A percentile compares a stretch with the other conserved stretches of the same genome.
Evolutionary conservation across 2,888 invertebrate species (phyloP).

Genomic region (Tiliacea citrago): DNA sequence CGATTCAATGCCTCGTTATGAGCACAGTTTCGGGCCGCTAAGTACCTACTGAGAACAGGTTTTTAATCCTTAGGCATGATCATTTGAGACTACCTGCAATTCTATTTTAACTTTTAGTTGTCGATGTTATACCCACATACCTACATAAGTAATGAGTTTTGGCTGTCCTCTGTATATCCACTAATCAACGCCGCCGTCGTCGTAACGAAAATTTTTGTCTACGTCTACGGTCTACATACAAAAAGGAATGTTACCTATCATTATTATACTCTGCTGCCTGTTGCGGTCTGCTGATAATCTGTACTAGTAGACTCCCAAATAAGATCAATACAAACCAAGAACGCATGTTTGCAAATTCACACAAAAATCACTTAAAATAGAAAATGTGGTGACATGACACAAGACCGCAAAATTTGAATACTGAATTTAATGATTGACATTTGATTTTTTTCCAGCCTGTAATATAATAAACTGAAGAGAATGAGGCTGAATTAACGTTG

Average conservation of each 20-base stretch:
- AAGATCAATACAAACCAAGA: conserved; percentile 66
- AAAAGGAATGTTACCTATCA: conserved; percentile 69
- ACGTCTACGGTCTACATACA: not conserved
- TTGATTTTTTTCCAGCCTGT: conserved; percentile 55
- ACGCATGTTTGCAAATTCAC: conserved; percentile 71
- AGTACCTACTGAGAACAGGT: conserved; percentile 17
- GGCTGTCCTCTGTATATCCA: not conserved
- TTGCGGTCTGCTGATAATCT: conserved; percentile 70
- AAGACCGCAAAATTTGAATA: conserved; percentile 62
- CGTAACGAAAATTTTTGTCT: not conserved
- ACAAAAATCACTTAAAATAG: conserved; percentile 60
- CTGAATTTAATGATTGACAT: conserved; percentile 50
- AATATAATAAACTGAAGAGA: not conserved
- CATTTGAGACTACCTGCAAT: not conserved
- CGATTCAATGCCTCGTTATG: conserved; percentile 12
- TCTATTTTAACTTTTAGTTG: not conserved
- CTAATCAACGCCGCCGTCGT: not conserved
- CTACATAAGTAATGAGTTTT: not conserved
- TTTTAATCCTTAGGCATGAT: conserved; percentile 11
- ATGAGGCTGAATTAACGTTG: conserved; percentile 19
- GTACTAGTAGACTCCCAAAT: conserved; percentile 61
- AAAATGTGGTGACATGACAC: conserved; percentile 69
- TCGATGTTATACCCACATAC: not conserved
- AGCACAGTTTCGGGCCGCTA: conserved; percentile 9
- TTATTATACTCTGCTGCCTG: conserved; percentile 69